Conservation (phyloP, 1,140 invertebrate genomes). For the Anthonomus grandis region DNA sequence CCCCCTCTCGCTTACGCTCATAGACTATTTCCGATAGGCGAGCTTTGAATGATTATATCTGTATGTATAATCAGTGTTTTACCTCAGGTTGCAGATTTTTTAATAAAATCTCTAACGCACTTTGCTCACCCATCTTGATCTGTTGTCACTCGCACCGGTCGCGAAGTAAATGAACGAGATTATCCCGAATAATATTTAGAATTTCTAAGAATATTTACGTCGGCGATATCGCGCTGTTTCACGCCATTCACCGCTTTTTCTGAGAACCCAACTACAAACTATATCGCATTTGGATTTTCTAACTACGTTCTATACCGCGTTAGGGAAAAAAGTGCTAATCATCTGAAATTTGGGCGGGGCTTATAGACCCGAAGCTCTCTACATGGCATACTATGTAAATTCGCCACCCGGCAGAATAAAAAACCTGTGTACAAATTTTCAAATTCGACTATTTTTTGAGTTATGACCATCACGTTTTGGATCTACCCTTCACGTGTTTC, state of each 20-base stretch:
- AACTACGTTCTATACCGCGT: too few relatives aligned
- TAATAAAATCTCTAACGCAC: constrained; percentile 1
- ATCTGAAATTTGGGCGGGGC: background rate
- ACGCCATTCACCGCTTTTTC: background rate
- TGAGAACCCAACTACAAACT: background rate
- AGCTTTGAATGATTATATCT: too few relatives aligned
- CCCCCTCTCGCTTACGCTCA: too few relatives aligned
- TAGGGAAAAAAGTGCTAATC: too few relatives aligned
- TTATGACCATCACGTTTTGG: too few relatives aligned
- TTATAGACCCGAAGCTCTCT: constrained; percentile 1
- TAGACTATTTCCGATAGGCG: too few relatives aligned
- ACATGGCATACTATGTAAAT: background rate
- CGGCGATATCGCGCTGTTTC: background rate
- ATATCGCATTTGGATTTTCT: too few relatives aligned
- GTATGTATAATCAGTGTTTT: too few relatives aligned
- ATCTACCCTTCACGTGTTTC: too few relatives aligned
- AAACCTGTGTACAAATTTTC: background rate
- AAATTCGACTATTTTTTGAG: background rate
- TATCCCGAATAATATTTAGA: too few relatives aligned
- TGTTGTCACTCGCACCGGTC: background rate
- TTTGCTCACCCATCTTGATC: constrained; percentile 1
- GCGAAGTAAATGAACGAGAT: background rate
- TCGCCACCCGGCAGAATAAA: background rate
- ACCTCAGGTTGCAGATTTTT: too few relatives aligned
- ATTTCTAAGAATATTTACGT: constrained; percentile 1